Percentiles rank a stretch among this genome's conserved stretches.
phyloP scores from a whole-genome alignment of 2,888 invertebrate genomes.

The Trissonchulus latispiculum region DNA sequence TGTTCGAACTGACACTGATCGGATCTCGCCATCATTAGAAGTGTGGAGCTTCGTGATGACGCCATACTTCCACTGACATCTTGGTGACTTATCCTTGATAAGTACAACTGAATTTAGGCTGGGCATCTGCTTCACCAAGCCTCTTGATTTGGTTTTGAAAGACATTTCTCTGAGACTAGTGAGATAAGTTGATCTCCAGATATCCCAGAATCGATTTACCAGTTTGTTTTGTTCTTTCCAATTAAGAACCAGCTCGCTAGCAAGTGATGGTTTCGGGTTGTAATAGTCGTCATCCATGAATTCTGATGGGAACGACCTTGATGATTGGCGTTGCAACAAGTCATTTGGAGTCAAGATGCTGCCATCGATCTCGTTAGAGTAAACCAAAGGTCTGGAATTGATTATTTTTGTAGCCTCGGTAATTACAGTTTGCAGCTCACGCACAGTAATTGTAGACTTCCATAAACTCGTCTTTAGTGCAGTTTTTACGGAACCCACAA shows the following conservation, averaged over 20 bases:
- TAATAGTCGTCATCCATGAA: background rate
- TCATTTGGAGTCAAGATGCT: background rate
- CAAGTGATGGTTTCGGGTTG: background rate
- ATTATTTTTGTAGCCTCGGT: no score
- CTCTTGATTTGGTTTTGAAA: background rate
- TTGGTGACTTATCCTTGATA: conserved; percentile 6
- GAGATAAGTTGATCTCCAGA: conserved; percentile 8
- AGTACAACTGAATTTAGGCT: background rate
- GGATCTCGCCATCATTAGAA: background rate
- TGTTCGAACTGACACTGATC: background rate
- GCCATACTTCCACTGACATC: background rate
- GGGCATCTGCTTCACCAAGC: background rate
- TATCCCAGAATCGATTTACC: background rate
- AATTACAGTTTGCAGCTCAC: no score
- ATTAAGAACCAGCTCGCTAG: background rate
- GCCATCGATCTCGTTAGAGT: background rate
- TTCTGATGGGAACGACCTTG: background rate
- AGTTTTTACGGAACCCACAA: no score
- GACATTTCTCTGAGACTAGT: background rate
- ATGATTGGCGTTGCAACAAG: background rate
- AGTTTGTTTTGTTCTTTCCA: background rate
- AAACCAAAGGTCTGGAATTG: background rate
- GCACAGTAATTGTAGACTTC: no score
- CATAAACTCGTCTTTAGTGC: no score
- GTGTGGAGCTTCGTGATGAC: background rate